phyloP scores from a whole-genome alignment of 1,140 invertebrate species.

The Zeugodacus cucurbitae region DNA sequence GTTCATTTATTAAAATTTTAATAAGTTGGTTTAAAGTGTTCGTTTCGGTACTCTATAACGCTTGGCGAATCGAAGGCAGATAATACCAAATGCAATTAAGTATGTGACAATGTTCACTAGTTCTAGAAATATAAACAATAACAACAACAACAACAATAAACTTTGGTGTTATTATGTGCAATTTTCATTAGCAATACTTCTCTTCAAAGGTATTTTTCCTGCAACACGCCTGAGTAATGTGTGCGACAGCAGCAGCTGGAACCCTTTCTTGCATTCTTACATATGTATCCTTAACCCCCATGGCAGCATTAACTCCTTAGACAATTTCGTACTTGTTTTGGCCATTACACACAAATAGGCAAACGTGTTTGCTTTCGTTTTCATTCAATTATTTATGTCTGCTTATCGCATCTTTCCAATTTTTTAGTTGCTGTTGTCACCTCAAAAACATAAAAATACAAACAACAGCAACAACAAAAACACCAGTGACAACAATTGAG shows the following conservation, averaged over 20 bases:
- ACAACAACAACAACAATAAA: too few relatives aligned
- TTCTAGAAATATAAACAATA: too few relatives aligned
- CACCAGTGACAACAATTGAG: not conserved
- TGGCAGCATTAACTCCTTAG: not conserved
- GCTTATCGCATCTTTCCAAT: constrained; percentile 12
- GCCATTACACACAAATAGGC: not conserved
- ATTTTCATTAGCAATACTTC: too few relatives aligned
- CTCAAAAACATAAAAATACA: not conserved
- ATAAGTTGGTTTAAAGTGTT: too few relatives aligned
- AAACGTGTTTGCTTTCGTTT: not conserved
- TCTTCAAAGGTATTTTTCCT: not conserved
- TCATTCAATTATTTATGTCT: constrained; percentile 34
- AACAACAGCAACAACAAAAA: not conserved
- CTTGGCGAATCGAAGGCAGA: too few relatives aligned
- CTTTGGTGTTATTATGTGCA: too few relatives aligned
- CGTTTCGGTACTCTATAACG: too few relatives aligned
- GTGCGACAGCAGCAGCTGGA: not conserved
- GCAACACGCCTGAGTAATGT: not conserved
- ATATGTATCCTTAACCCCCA: not conserved
- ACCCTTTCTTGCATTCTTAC: not conserved
- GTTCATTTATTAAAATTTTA: too few relatives aligned
- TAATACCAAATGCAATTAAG: too few relatives aligned
- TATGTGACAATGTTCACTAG: too few relatives aligned
- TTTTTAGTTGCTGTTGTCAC: not conserved
- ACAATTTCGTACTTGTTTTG: not conserved